Conservation (phyloP, 2,113 vertebrate genomes). For the Acrocephalus arundinaceus region DNA sequence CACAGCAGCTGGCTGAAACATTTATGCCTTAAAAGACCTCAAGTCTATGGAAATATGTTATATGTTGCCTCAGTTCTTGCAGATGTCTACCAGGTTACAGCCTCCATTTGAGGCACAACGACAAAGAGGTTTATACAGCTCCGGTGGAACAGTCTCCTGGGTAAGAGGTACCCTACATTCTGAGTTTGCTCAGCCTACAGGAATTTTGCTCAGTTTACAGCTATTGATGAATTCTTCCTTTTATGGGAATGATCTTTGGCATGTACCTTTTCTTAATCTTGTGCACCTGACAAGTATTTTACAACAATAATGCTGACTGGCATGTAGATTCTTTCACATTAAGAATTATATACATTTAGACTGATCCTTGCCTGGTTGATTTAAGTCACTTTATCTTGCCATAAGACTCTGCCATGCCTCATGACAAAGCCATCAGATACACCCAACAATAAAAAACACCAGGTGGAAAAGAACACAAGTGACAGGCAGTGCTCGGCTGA, state of each 20-base stretch:
- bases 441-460: background rate
- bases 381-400: background rate
- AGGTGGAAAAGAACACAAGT: background rate
- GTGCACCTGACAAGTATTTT: background rate
- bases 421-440: background rate
- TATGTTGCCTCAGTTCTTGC: background rate
- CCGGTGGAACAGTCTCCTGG: rapidly evolving
- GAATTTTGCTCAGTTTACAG: background rate
- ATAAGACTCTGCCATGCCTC: background rate
- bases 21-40: rapidly evolving
- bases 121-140: background rate
- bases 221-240: background rate
- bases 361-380: background rate
- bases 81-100: background rate
- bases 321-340: background rate
- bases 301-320: background rate
- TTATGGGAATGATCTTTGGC: background rate
- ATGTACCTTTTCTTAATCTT: background rate
- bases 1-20: background rate
- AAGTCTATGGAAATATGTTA: background rate
- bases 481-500: background rate
- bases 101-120: background rate
- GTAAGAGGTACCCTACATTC: background rate
- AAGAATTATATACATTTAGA: background rate
- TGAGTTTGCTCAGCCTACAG: background rate